These are phyloP conservation scores for Achroia grisella DNA, from an alignment of 1,140 invertebrate species.

Conservation along the genomic window DNA sequence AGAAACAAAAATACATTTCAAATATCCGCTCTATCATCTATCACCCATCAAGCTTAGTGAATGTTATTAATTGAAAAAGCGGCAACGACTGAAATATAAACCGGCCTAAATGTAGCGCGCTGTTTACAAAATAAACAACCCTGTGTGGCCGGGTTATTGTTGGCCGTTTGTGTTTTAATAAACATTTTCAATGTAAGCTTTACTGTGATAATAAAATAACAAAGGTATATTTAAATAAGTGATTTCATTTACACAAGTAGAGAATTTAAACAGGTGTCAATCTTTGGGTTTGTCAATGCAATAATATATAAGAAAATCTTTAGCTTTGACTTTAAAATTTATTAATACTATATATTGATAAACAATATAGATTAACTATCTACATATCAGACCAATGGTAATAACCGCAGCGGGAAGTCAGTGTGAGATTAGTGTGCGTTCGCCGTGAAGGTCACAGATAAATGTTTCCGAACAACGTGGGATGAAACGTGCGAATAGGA, in stretches of 20 bases:
- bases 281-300: too few relatives aligned
- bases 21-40: too few relatives aligned
- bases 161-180: not conserved
- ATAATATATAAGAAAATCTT: too few relatives aligned
- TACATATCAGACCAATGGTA: not conserved
- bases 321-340: too few relatives aligned
- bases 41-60: too few relatives aligned
- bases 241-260: too few relatives aligned
- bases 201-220: not conserved
- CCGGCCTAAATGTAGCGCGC: not conserved
- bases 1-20: too few relatives aligned
- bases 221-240: too few relatives aligned
- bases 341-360: too few relatives aligned
- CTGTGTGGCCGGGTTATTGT: not conserved
- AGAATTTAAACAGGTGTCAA: too few relatives aligned
- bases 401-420: slow-evolving; percentile 28
- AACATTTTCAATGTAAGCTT: not conserved
- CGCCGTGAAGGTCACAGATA: slow-evolving; percentile 47
- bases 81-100: not conserved
- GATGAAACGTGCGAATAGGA: too few relatives aligned
- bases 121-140: slow-evolving; percentile 1
- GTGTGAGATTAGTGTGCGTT: slow-evolving; percentile 38
- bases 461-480: slow-evolving; percentile 28
- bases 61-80: not conserved
- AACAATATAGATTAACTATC: too few relatives aligned